Conservation (phyloP, 2,113 vertebrate genomes). For the Zosterops hypoxanthus region DNA sequence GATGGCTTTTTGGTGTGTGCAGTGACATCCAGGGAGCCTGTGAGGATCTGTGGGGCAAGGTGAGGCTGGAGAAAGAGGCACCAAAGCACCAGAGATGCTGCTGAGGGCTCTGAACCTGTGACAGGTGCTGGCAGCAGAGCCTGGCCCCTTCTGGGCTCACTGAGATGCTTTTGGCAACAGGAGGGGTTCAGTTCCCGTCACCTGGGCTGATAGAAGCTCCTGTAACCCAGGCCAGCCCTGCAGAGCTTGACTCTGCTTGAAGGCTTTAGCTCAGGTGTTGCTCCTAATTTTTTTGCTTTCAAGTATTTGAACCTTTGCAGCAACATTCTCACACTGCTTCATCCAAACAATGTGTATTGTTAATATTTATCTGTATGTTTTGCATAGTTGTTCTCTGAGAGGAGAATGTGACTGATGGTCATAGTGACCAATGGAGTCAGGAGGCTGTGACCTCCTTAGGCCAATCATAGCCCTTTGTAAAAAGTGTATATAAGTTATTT, state of each 20-base stretch:
- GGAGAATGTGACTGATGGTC: no score
- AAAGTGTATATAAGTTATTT: no score
- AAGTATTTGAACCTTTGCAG: no score
- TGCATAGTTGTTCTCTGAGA: no score
- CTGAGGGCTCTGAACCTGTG: not conserved
- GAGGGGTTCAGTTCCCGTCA: not conserved
- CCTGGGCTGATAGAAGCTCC: not conserved
- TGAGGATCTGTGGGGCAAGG: not conserved
- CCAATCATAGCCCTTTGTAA: no score
- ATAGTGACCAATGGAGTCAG: no score
- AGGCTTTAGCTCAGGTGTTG: fast-evolving
- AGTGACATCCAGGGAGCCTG: not conserved
- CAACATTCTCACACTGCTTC: no score
- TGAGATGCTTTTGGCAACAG: not conserved
- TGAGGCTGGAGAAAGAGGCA: not conserved
- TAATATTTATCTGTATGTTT: no score
- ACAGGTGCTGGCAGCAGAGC: not conserved
- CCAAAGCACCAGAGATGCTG: not conserved
- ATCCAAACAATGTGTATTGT: no score
- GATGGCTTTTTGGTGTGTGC: not conserved
- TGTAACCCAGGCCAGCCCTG: not conserved
- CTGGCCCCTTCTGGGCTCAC: not conserved
- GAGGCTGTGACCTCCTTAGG: no score
- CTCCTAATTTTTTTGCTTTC: no score
- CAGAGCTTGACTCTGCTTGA: not conserved